Conservation (phyloP, 2,888 invertebrate genomes). For the Tortrix viridana region DNA sequence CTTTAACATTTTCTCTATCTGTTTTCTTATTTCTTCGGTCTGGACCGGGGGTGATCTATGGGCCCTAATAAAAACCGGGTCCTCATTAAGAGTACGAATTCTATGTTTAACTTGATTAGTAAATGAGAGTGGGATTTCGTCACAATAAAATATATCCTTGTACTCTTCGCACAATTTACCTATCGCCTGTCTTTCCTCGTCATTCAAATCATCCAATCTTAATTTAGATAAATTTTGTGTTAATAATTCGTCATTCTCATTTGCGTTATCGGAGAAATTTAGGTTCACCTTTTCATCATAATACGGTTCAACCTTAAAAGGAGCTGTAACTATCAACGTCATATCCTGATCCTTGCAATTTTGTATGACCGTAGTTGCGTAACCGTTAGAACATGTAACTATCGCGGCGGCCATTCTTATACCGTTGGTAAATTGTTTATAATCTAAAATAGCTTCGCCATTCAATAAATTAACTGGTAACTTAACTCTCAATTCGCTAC, state of each 20-base stretch:
- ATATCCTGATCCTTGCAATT: conserved; percentile 24
- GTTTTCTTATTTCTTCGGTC: conserved; percentile 48
- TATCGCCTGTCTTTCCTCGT: conserved; percentile 7
- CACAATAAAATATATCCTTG: conserved; percentile 26
- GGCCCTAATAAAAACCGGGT: conserved; percentile 47
- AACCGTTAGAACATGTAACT: conserved; percentile 28
- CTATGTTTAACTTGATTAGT: conserved; percentile 18
- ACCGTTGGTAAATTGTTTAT: conserved; percentile 34
- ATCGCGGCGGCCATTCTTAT: conserved; percentile 30
- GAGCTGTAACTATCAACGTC: conserved; percentile 24
- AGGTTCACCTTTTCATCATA: neutral
- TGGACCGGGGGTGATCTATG: conserved; percentile 46
- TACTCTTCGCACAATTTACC: conserved; percentile 15
- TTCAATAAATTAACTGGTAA: conserved; percentile 25
- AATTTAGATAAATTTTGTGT: conserved; percentile 12
- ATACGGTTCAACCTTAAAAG: conserved; percentile 18
- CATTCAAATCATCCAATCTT: conserved; percentile 14
- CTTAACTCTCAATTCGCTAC: conserved; percentile 36
- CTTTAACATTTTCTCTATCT: conserved; percentile 49
- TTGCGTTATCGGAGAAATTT: neutral
- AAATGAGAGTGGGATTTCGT: conserved; percentile 15
- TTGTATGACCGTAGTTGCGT: conserved; percentile 39
- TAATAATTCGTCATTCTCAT: neutral
- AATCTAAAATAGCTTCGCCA: conserved; percentile 36
- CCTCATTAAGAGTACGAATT: conserved; percentile 42